Evolutionary conservation across 2,797 vertebrate genomes (phyloP).

Genomic region (Apogon talboti): DNA sequence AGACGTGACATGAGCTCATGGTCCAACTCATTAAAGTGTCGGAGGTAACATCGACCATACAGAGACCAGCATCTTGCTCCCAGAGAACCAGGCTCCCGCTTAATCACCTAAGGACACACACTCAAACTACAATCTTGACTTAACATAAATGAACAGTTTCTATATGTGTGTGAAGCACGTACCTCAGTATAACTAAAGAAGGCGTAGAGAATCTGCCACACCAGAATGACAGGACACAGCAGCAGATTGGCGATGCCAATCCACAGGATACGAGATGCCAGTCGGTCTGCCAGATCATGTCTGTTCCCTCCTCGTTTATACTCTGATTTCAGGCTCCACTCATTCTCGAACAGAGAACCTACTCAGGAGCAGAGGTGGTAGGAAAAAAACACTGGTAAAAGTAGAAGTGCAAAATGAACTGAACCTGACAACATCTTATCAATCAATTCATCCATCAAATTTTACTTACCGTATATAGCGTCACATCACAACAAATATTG

Average conservation of each 20-base stretch:
- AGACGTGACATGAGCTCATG: conserved; percentile 97
- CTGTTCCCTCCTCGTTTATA: conserved; percentile 95
- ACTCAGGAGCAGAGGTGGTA: not conserved
- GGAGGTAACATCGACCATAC: conserved; percentile 96
- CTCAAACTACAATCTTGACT: not conserved
- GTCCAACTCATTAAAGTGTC: conserved; percentile 98
- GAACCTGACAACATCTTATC: too few relatives aligned
- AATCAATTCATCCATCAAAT: too few relatives aligned
- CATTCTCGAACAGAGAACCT: conserved; percentile 96
- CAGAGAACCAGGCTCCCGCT: conserved; percentile 95
- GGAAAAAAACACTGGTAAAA: not conserved
- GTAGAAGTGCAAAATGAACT: too few relatives aligned
- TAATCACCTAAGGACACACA: conserved; percentile 84
- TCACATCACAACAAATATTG: too few relatives aligned
- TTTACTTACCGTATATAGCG: too few relatives aligned
- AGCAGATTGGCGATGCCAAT: conserved; percentile 97
- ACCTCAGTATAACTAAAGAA: conserved; percentile 98
- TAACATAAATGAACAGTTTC: not conserved
- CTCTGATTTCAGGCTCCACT: conserved; percentile 96
- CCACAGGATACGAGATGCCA: conserved; percentile 96
- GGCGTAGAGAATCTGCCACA: conserved; percentile 99
- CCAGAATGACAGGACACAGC: conserved; percentile 95
- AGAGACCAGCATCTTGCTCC: conserved; percentile 98
- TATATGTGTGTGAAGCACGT: not conserved
- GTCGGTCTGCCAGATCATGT: conserved; percentile 93